Base-by-base conservation (phyloP, 2,888 invertebrate genomes). In the Oscheius sp. region DNA sequence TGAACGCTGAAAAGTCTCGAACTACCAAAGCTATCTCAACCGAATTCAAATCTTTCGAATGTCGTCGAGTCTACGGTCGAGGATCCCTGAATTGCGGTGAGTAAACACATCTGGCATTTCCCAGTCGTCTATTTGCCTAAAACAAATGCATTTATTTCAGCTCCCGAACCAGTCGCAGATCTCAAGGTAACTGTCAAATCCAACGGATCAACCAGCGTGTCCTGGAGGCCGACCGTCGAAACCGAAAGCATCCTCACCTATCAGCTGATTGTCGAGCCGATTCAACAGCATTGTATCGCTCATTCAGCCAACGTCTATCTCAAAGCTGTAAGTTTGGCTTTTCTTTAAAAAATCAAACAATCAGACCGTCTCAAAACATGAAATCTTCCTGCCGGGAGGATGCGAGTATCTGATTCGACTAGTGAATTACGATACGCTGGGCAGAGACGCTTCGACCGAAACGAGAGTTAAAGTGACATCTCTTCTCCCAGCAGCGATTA, bases 21-120 rank as follows among this genome's bases (percentile, higher is more conserved):
- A 20, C 45, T 53, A 70, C 71, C 1, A 15, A 63, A 15, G 57
- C 75, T 15, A 72, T 76, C 29, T 65, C 74, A 8, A 70, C 70
- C 1, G 50, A 74, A 27, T 79, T 79, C 74, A 74, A 73, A 37
- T 71, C 84, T 4, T 75, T 82, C 67, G 72, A 75, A 45, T 84
- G 84, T 73, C 69, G 74, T 46, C 73, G 82, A 42, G 81, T 85
- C 5, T 78, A 79, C 61, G 85, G 85, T 50, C 65, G 72, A 50
- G 85, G 82, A 46, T 78, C 77, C 27, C 74, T 85, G 20, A 75
- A 85, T 39, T 85, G 85, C 63, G 79, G 82, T 82, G 42, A 66
- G 79, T 76, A n/a, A n/a, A n/a, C n/a, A 25, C 6, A 8, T 55
- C 17, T 2, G 20, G 25, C 15, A 25, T 50, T 15, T 23, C n/a